Base-by-base conservation (phyloP, 2,797 vertebrate genomes). In the Pogoniulus pusillus region DNA sequence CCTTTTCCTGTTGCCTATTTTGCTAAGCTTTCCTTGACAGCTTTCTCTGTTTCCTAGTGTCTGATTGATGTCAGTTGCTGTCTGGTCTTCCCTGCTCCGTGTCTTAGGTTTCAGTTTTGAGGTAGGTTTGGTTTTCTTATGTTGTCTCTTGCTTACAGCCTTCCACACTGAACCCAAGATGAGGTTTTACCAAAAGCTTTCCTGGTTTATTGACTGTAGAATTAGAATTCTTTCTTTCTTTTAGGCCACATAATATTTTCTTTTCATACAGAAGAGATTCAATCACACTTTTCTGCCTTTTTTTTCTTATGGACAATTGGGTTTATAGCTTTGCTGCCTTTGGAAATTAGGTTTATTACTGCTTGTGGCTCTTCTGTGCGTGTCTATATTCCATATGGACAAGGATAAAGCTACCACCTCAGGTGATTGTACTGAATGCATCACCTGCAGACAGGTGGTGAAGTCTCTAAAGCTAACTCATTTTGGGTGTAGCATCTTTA, bases 171-270 rank as follows among this genome's bases (percentile, higher is more conserved):
- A 90, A 55, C 12, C 59, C 55, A 79, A 23, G 55, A 68, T 53
- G 64, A 82, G 80, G 49, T 91, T 89, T 85, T 78, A 82, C 59
- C 45, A 81, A 60, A 81, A 85, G 51, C 49, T 65, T 73, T 68
- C 34, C 22, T 82, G 34, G 41, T 59, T 88, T 59, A 34, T 72
- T 73, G 51, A 41, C 73, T 82, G 51, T 64, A 68, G 69, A 87
- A 91, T 57, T 64, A 5, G n/a, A n/a, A n/a, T n/a, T n/a, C 39
- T 39, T 39, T 35, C 39, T 39, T 39, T 41, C 41, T 82, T 82
- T 89, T 77, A 79, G 20, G 51, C 80, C 72, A 75, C 34, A 16
- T 26, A n/a, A n/a, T n/a, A n/a, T 34, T 72, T 64, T 80, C 68
- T 64, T 80, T 89, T 62, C n/a, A 57, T 85, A 65, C 34, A 87